Percentiles rank a stretch among this genome's conserved stretches.
Evolutionary conservation across 2,797 vertebrate species (phyloP).

Genomic region (Phoeniculus purpureus): DNA sequence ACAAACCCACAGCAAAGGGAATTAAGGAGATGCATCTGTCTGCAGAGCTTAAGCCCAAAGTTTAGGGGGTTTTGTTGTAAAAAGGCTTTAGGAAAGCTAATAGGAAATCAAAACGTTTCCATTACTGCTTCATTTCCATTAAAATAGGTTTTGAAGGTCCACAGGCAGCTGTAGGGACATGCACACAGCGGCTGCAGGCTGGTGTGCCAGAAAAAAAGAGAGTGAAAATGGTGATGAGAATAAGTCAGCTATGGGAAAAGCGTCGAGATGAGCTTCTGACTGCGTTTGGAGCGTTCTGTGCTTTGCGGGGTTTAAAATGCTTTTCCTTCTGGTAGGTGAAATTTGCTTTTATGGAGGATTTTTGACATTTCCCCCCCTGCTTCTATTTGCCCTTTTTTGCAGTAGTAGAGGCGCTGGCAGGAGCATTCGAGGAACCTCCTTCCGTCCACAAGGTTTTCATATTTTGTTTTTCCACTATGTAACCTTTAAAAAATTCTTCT

Average conservation of each 20-base stretch:
- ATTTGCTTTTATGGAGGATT: slow-evolving; percentile 7
- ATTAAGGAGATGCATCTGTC: neutral
- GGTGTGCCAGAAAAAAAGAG: neutral
- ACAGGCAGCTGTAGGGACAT: neutral
- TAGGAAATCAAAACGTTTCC: slow-evolving; percentile 11
- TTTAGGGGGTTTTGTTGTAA: neutral
- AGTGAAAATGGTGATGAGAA: neutral
- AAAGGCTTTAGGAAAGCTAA: neutral
- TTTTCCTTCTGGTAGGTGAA: slow-evolving; percentile 54
- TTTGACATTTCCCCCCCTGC: neutral
- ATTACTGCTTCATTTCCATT: slow-evolving; percentile 1
- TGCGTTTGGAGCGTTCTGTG: neutral
- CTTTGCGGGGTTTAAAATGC: neutral
- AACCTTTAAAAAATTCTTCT: slow-evolving; percentile 59
- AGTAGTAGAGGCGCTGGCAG: slow-evolving; percentile 27
- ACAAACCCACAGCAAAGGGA: neutral
- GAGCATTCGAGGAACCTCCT: slow-evolving; percentile 53
- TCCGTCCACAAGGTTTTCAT: slow-evolving; percentile 29
- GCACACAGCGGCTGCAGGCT: neutral
- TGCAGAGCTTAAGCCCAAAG: neutral
- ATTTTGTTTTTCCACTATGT: slow-evolving; percentile 52
- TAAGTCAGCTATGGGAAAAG: neutral
- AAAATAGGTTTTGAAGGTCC: neutral
- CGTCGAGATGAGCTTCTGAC: neutral
- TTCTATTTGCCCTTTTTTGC: neutral